Base-by-base conservation (phyloP, 2,888 invertebrate species). In the Drosophila prostipennis region DNA sequence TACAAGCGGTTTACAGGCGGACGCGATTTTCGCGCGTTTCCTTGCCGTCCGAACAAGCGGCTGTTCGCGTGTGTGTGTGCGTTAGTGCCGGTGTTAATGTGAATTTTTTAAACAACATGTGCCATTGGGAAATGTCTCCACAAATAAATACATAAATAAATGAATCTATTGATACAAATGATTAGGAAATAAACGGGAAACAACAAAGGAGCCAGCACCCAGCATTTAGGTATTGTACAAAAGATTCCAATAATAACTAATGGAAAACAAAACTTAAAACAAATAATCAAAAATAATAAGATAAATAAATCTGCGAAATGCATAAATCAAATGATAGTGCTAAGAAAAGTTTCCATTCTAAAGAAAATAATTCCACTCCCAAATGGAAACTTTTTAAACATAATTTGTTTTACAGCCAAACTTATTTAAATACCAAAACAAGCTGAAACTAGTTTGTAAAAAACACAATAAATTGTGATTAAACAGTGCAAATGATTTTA, bases 71-170 rank as follows among this genome's bases (percentile, higher is more conserved):
- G 45, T 37, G 43, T 55, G 63, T 43, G 51, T 48, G 54, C 13
- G 46, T 49, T 48, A 19, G 43, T 68, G 55, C 16, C 39, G 23
- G 68, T 37, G 52, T 57, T 51, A 29, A 54, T 72, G 77, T 72
- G 77, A 57, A 73, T 81, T 72, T 49, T 55, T 51, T 32, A 56
- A 85, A 67, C 71, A 82, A 60, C 67, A 72, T 70, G 65, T 74
- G 74, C 74, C 65, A 64, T 57, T 77, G 45, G 74, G 58, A 72
- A 73, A 60, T 59, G 48, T 52, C 32, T 49, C 63, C 68, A 56
- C 40, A 48, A 2, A n/a, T 26, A 65, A 70, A 72, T 58, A 58
- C 67, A 70, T 73, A 55, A 32, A 71, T 55, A 55, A 79, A 69
- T 73, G 43, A 29, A 56, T 48, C 32, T 39, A 48, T 52, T 51